phyloP scores from a whole-genome alignment of 2,113 vertebrate species.

The Ploceus nigricollis region DNA sequence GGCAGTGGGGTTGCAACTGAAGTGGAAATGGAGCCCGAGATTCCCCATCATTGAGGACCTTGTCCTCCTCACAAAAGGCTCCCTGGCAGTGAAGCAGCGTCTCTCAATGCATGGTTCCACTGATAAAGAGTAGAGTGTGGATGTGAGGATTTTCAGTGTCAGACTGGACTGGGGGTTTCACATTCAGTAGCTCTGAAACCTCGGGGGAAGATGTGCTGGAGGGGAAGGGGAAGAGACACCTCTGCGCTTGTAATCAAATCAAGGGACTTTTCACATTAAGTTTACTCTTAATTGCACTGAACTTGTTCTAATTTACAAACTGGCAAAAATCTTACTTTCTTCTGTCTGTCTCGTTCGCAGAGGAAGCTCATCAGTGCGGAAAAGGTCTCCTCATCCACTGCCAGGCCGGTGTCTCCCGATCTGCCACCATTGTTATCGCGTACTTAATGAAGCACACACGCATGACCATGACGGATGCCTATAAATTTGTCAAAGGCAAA shows the following conservation, averaged over 20 bases:
- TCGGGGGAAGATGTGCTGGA: background rate
- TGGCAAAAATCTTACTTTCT: background rate
- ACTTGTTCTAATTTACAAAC: background rate
- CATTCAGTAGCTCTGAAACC: background rate
- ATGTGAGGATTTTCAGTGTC: background rate
- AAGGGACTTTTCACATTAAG: background rate
- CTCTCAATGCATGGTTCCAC: background rate
- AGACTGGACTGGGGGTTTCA: background rate
- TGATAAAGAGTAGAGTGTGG: background rate
- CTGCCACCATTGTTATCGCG: slow-evolving; percentile 96
- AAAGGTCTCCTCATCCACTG: slow-evolving; percentile 96
- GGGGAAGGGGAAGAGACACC: background rate
- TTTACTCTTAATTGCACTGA: background rate
- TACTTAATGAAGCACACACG: slow-evolving; percentile 99
- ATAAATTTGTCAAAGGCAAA: slow-evolving; percentile 97
- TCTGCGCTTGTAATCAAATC: background rate
- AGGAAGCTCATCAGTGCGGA: slow-evolving; percentile 95
- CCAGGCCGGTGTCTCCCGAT: slow-evolving; percentile 95
- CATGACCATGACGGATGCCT: slow-evolving; percentile 99
- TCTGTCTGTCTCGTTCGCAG: slow-evolving; percentile 65
- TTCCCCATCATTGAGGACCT: background rate
- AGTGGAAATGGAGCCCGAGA: background rate
- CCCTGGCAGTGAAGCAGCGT: background rate
- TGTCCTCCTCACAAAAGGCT: background rate
- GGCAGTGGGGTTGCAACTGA: rapidly evolving